These are phyloP conservation scores for Papilio machaon DNA, from an alignment of 1,140 invertebrate species.

Conservation along the genomic window DNA sequence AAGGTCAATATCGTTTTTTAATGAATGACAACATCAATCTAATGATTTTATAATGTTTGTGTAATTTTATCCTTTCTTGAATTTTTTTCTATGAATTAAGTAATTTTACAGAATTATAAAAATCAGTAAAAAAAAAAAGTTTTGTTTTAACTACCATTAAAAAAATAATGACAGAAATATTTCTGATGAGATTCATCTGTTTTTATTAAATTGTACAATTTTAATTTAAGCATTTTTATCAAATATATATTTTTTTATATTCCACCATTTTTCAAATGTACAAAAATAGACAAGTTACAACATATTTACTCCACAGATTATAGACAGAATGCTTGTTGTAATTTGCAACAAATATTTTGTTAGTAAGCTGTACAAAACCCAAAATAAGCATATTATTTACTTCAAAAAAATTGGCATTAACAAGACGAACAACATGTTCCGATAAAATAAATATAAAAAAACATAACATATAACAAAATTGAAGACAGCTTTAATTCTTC, in stretches of 20 bases:
- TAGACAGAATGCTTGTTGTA: not conserved
- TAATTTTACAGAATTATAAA: no score
- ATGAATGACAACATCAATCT: not conserved
- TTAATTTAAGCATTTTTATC: not conserved
- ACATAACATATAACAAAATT: not conserved
- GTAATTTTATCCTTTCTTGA: no score
- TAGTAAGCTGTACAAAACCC: slow-evolving; percentile 36
- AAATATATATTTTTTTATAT: not conserved
- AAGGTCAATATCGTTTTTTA: not conserved
- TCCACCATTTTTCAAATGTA: not conserved
- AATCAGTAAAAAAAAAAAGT: no score
- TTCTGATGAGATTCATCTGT: no score
- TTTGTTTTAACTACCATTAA: no score
- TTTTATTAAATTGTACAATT: not conserved
- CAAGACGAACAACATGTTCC: slow-evolving; percentile 17
- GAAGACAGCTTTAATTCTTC: not conserved
- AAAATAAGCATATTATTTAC: slow-evolving; percentile 35
- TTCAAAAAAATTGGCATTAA: not conserved
- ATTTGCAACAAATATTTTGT: slow-evolving; percentile 22
- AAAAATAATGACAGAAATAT: no score
- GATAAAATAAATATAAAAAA: not conserved
- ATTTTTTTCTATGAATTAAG: no score
- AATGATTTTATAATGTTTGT: not conserved
- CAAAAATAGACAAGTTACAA: not conserved
- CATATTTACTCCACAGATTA: not conserved